A percentile compares a stretch with the other conserved stretches of the same genome.
Evolutionary conservation across 2,888 invertebrate species (phyloP).

Genomic region (Caenorhabditis afra): DNA sequence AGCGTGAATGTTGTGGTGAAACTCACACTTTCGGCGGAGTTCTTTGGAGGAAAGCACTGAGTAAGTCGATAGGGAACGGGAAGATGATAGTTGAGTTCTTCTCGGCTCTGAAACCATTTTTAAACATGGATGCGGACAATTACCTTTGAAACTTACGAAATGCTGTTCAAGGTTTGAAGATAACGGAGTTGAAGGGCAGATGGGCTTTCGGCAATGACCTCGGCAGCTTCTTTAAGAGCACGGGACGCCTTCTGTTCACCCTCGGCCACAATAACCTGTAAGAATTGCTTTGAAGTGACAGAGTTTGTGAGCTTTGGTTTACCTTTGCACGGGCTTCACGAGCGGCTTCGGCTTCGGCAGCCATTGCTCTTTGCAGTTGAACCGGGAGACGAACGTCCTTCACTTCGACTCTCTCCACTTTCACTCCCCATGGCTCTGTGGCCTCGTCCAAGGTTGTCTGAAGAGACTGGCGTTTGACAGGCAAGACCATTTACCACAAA

Average conservation of each 20-base stretch:
- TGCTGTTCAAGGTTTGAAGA: conserved; percentile 89
- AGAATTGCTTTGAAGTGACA: background rate
- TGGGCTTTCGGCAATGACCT: conserved; percentile 90
- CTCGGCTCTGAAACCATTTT: conserved; percentile 73
- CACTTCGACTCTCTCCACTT: conserved; percentile 81
- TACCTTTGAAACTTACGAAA: conserved; percentile 35
- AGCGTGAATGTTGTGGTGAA: background rate
- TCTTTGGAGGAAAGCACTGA: conserved; percentile 70
- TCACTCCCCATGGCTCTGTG: conserved; percentile 83
- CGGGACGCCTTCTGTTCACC: conserved; percentile 90
- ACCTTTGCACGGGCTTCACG: conserved; percentile 86
- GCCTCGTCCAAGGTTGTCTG: conserved; percentile 82
- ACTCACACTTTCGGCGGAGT: conserved; percentile 71
- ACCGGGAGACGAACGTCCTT: conserved; percentile 91
- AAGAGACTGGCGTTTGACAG: too few relatives aligned
- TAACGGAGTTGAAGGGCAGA: conserved; percentile 95
- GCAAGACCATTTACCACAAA: too few relatives aligned
- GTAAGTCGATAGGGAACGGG: conserved; percentile 78
- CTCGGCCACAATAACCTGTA: conserved; percentile 88
- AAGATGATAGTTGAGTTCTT: conserved; percentile 80
- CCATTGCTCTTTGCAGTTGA: conserved; percentile 94
- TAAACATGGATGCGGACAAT: background rate
- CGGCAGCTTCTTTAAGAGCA: conserved; percentile 94
- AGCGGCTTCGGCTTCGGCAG: conserved; percentile 94
- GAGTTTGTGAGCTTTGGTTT: background rate